These are phyloP conservation scores for Margaritifera margaritifera DNA, from an alignment of 2,888 invertebrate species.

Conservation along the genomic window DNA sequence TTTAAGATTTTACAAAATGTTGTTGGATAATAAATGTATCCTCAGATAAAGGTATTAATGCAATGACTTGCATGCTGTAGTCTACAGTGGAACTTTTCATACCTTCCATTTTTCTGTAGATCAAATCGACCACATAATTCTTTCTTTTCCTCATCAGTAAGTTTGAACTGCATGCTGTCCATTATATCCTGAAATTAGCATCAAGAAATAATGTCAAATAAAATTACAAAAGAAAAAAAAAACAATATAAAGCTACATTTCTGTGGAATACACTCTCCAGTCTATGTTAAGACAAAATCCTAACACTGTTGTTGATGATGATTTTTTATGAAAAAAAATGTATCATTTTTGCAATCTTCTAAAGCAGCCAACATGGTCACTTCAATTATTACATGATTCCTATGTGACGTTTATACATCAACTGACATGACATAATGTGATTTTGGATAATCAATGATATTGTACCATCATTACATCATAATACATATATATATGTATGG, in stretches of 20 bases:
- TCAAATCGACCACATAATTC: conserved; percentile 51
- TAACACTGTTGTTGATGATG: too few species aligned
- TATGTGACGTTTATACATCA: neutral
- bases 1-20: too few species aligned
- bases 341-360: neutral
- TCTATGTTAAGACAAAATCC: too few species aligned
- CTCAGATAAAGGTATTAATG: neutral
- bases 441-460: neutral
- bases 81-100: conserved; percentile 5
- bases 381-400: neutral
- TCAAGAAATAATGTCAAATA: neutral
- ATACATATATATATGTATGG: too few species aligned
- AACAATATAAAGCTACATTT: neutral
- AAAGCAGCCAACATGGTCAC: neutral
- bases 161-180: conserved; percentile 46
- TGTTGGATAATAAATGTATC: too few species aligned
- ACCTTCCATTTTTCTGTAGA: conserved; percentile 51
- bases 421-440: neutral
- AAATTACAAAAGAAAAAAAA: neutral
- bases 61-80: neutral
- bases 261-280: neutral
- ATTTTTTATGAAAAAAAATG: too few species aligned
- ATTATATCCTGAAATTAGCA: conserved; percentile 45
- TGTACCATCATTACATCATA: too few species aligned
- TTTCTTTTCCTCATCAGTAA: conserved; percentile 46